Percentiles rank a stretch among this genome's conserved stretches.
Conservation (phyloP, 2,797 vertebrate genomes). For the Catharus ustulatus region DNA sequence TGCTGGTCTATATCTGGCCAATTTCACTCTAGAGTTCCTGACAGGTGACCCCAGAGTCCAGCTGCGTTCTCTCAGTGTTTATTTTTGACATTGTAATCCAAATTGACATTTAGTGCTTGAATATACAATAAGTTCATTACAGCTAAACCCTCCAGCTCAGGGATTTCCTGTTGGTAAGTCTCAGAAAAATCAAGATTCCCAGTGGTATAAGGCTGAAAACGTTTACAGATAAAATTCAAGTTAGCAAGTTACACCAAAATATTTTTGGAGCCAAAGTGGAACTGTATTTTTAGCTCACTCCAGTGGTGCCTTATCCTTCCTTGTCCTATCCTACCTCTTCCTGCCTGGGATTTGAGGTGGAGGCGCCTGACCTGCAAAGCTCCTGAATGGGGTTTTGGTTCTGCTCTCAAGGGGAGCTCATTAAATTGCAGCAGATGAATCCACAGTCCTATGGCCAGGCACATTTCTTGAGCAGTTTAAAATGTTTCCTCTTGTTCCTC, state of each 20-base stretch:
- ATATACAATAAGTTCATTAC: slow-evolving; percentile 58
- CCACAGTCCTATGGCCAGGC: neutral
- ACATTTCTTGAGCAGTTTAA: neutral
- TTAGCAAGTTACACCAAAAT: neutral
- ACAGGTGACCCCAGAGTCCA: slow-evolving; percentile 29
- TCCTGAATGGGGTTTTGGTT: neutral
- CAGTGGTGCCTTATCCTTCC: neutral
- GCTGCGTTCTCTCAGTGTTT: slow-evolving; percentile 20
- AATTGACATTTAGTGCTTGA: slow-evolving; percentile 5
- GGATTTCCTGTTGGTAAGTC: slow-evolving; percentile 64
- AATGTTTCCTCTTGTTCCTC: neutral
- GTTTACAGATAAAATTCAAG: slow-evolving; percentile 48
- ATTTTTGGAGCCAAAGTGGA: neutral
- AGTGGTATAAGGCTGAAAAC: neutral
- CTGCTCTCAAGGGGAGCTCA: neutral
- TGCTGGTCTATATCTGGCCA: slow-evolving; percentile 10
- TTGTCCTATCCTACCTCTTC: neutral
- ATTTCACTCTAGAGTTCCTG: slow-evolving; percentile 44
- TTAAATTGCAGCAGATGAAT: neutral
- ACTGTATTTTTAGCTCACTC: neutral
- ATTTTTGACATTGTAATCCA: slow-evolving; percentile 54
- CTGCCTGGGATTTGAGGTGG: neutral
- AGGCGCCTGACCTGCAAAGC: neutral
- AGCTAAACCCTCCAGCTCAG: slow-evolving; percentile 11
- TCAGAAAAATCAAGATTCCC: slow-evolving; percentile 31